These are phyloP conservation scores for Leptinotarsa texana DNA, from an alignment of 1,140 invertebrate genomes.

Conservation along the genomic window DNA sequence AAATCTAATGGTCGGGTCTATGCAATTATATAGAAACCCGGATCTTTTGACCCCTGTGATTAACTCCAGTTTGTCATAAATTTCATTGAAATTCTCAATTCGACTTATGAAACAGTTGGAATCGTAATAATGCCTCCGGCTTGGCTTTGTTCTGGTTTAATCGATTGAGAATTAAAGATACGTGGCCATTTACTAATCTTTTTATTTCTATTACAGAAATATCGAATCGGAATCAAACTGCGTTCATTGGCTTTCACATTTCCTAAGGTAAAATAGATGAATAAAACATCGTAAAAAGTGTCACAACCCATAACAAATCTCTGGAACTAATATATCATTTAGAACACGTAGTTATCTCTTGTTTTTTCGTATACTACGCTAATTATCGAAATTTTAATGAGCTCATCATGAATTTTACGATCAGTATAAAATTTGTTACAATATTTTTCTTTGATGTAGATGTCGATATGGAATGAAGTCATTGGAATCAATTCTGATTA, in stretches of 20 bases:
- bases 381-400: background rate
- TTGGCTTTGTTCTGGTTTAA: background rate
- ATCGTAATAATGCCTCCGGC: conserved; percentile 4
- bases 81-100: conserved; percentile 1
- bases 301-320: background rate
- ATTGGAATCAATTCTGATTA: too few relatives aligned
- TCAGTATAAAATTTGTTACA: background rate
- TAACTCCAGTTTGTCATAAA: background rate
- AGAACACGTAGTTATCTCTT: background rate
- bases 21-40: background rate
- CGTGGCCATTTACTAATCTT: background rate
- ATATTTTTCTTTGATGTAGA: too few relatives aligned
- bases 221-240: background rate
- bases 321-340: background rate
- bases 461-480: too few relatives aligned
- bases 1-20: background rate
- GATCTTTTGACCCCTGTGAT: background rate
- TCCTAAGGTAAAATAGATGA: background rate
- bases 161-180: background rate
- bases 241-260: background rate
- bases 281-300: background rate
- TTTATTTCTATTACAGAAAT: background rate
- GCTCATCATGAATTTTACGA: background rate
- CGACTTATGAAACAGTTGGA: background rate
- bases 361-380: background rate